Evolutionary conservation across 2,113 vertebrate species (phyloP).

Genomic region (Raja brachyura): DNA sequence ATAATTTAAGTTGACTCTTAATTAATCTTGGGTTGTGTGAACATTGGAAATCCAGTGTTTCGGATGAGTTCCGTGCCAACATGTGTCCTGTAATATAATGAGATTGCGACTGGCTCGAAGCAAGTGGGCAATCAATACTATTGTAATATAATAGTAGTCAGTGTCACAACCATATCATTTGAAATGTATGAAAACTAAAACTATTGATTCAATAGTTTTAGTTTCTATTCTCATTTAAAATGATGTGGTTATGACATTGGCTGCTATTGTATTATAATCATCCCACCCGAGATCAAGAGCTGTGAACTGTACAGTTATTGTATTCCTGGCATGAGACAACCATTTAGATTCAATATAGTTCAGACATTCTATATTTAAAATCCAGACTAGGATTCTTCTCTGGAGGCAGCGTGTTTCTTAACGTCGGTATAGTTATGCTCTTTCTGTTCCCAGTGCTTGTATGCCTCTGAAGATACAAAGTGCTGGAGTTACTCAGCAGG

Average conservation of each 20-base stretch:
- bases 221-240: background rate
- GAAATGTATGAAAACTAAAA: no score
- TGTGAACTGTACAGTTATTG: background rate
- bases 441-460: background rate
- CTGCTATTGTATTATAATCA: background rate
- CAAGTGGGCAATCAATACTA: no score
- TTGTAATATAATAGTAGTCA: no score
- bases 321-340: background rate
- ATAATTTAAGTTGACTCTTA: no score
- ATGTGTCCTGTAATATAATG: background rate
- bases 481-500: no score
- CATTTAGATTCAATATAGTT: background rate
- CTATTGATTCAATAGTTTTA: background rate
- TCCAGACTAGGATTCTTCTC: background rate
- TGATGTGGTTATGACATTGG: background rate
- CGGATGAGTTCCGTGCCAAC: background rate
- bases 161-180: no score
- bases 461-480: no score
- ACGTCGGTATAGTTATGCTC: background rate
- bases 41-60: background rate
- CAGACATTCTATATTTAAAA: background rate
- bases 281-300: background rate
- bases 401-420: background rate
- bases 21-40: no score
- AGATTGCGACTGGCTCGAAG: background rate